Conservation (phyloP, 1,140 invertebrate species). For the Aphidius ervi region DNA sequence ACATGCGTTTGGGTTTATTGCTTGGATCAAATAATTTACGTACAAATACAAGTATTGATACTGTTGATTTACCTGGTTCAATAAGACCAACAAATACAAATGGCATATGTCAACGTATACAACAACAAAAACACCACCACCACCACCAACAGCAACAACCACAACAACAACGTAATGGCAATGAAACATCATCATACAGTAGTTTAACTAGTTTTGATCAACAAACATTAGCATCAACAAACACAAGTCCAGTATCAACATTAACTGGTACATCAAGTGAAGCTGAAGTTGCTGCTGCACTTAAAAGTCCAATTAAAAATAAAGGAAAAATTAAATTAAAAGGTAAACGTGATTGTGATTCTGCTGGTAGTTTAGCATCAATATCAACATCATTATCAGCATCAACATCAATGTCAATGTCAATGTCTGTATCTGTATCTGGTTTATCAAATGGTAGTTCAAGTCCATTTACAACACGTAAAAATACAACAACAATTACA, state of each 20-base stretch:
- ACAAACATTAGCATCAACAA: slow-evolving; percentile 67
- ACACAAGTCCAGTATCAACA: slow-evolving; percentile 84
- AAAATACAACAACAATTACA: slow-evolving; percentile 74
- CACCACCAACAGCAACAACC: too few species aligned
- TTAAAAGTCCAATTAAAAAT: slow-evolving; percentile 55
- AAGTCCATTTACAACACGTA: slow-evolving; percentile 70
- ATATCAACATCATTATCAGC: slow-evolving; percentile 69
- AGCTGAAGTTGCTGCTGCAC: slow-evolving; percentile 54
- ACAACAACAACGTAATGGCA: slow-evolving; percentile 47
- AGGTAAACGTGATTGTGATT: slow-evolving; percentile 49
- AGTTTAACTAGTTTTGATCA: slow-evolving; percentile 75
- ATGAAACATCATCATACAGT: slow-evolving; percentile 60
- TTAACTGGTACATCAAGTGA: slow-evolving; percentile 73
- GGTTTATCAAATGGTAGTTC: slow-evolving; percentile 73
- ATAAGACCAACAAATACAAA: slow-evolving; percentile 1
- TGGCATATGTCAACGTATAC: not conserved
- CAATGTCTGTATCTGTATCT: slow-evolving; percentile 69
- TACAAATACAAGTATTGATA: slow-evolving; percentile 26
- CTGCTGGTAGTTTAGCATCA: slow-evolving; percentile 50
- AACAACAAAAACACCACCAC: too few species aligned
- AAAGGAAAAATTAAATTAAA: slow-evolving; percentile 41
- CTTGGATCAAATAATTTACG: slow-evolving; percentile 55
- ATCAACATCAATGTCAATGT: slow-evolving; percentile 75
- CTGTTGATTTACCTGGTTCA: slow-evolving; percentile 25
- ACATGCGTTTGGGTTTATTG: slow-evolving; percentile 79